Percentiles rank a stretch among this genome's conserved stretches.
Conservation (phyloP, 2,113 vertebrate species). For the Oreochromis spilurus region DNA sequence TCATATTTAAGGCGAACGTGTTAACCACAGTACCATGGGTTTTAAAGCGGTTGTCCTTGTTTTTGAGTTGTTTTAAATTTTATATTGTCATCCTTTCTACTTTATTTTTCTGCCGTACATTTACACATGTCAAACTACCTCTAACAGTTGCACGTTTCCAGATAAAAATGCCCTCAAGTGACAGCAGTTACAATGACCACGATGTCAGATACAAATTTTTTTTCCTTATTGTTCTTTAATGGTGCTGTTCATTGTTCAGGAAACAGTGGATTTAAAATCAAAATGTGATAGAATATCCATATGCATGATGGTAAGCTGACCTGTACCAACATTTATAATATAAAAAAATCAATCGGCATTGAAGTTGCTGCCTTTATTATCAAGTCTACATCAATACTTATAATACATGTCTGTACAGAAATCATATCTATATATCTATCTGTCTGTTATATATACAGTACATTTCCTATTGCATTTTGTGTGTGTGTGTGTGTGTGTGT, state of each 20-base stretch:
- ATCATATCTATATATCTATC: no score
- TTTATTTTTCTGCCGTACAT: not conserved
- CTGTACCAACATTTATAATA: not conserved
- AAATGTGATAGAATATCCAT: not conserved
- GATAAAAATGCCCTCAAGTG: not conserved
- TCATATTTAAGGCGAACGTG: not conserved
- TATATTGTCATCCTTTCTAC: not conserved
- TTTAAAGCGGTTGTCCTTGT: not conserved
- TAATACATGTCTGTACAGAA: not conserved
- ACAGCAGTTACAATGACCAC: not conserved
- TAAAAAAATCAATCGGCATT: not conserved
- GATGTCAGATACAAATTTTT: not conserved
- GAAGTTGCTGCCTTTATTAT: not conserved
- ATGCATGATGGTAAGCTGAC: not conserved
- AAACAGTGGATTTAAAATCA: accelerated
- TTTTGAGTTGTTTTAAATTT: not conserved
- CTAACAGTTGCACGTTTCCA: not conserved
- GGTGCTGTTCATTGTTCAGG: not conserved
- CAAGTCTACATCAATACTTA: not conserved
- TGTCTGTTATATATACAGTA: no score
- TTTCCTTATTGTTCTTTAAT: accelerated
- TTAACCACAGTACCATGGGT: accelerated
- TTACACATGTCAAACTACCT: no score
- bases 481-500: not conserved
- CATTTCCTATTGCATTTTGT: not conserved